Evolutionary conservation across 2,797 vertebrate species (phyloP).

Genomic region (Poeciliopsis gracilis): DNA sequence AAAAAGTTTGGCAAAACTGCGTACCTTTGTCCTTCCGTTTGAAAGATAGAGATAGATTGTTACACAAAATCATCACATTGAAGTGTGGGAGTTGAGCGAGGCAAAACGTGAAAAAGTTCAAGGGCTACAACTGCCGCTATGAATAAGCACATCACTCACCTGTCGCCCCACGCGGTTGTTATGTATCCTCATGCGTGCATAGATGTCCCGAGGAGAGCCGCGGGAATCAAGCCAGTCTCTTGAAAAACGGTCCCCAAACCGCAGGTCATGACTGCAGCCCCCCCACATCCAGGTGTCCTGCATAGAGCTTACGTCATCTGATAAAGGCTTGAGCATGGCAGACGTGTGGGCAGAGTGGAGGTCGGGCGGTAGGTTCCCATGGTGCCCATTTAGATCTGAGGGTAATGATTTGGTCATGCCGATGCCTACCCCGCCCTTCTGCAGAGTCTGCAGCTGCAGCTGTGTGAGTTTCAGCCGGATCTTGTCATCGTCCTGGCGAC

Average conservation of each 20-base stretch:
- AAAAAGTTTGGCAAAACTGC: not conserved
- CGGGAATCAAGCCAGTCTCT: constrained; percentile 91
- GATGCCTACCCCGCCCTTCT: constrained; percentile 80
- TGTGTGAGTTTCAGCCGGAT: constrained; percentile 89
- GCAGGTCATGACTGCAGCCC: constrained; percentile 90
- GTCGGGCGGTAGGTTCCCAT: constrained; percentile 74
- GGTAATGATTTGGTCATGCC: constrained; percentile 68
- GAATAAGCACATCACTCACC: constrained; percentile 74
- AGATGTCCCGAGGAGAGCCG: constrained; percentile 90
- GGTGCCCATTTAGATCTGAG: constrained; percentile 68
- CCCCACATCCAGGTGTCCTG: constrained; percentile 97
- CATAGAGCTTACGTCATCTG: constrained; percentile 79
- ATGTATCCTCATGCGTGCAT: constrained; percentile 92
- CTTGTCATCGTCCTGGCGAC: constrained; percentile 86
- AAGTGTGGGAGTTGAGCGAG: not conserved
- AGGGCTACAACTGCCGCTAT: not conserved
- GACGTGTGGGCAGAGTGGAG: constrained; percentile 74
- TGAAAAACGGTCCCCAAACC: constrained; percentile 91
- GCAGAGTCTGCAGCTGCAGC: constrained; percentile 89
- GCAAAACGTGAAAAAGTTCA: not conserved
- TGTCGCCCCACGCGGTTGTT: constrained; percentile 93
- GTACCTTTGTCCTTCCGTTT: not conserved
- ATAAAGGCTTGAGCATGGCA: constrained; percentile 76
- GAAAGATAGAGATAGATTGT: too few relatives aligned
- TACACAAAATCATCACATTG: not conserved